Conservation (phyloP, 1,140 invertebrate genomes). For the Drosophila pseudoobscura region DNA sequence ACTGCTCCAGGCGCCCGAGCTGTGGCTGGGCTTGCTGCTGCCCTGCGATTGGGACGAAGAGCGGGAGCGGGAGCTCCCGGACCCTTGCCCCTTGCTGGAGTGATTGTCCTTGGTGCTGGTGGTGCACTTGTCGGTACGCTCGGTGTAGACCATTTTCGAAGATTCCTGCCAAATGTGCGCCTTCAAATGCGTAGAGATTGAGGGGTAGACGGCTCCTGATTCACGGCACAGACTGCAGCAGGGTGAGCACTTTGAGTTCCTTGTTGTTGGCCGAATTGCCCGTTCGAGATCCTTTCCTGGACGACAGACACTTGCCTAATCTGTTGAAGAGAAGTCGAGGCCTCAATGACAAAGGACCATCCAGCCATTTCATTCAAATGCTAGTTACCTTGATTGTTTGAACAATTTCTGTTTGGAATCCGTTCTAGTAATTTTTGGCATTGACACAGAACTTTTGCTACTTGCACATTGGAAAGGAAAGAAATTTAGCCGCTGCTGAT, state of each 20-base stretch:
- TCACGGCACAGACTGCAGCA: conserved; percentile 89
- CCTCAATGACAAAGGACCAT: neutral
- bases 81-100: conserved; percentile 2
- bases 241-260: conserved; percentile 89
- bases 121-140: conserved; percentile 71
- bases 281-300: conserved; percentile 87
- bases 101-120: conserved; percentile 47
- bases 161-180: conserved; percentile 42
- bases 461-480: conserved; percentile 64
- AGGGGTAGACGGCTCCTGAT: conserved; percentile 21
- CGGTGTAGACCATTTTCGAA: conserved; percentile 74
- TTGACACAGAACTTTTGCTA: conserved; percentile 81
- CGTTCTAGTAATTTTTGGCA: conserved; percentile 74
- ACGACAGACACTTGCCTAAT: conserved; percentile 87
- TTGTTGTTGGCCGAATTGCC: conserved; percentile 89
- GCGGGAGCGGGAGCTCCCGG: neutral
- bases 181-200: conserved; percentile 22
- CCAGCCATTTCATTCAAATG: neutral
- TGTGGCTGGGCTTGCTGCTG: conserved; percentile 21
- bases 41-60: conserved; percentile 6
- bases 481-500: conserved; percentile 23
- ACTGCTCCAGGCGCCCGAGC: conserved; percentile 58
- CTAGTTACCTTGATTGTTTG: conserved; percentile 62
- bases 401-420: conserved; percentile 63
- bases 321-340: conserved; percentile 70